Evolutionary conservation across 2,888 invertebrate genomes (phyloP).

Genomic region (Iphiclides podalirius): DNA sequence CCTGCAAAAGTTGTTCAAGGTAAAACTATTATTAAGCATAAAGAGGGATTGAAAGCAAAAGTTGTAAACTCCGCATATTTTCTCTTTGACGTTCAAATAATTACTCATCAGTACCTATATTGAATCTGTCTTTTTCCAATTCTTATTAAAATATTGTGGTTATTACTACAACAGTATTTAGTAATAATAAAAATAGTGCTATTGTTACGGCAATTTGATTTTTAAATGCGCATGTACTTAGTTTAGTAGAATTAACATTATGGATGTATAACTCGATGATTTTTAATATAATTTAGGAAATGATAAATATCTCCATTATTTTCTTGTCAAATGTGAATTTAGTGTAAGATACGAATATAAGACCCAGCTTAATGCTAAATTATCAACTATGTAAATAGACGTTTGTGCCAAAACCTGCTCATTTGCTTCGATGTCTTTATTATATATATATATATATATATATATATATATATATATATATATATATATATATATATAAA

Average conservation of each 20-base stretch:
- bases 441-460: no score
- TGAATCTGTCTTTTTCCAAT: background rate
- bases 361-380: slow-evolving; percentile 10
- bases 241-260: slow-evolving; percentile 8
- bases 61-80: no score
- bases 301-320: slow-evolving; percentile 9
- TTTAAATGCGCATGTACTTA: slow-evolving; percentile 21
- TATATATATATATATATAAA: no score
- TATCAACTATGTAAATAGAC: slow-evolving; percentile 13
- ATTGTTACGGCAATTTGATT: slow-evolving; percentile 4
- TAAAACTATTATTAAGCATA: no score
- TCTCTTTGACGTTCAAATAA: background rate
- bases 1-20: no score
- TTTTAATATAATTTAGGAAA: slow-evolving; percentile 7
- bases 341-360: slow-evolving; percentile 9
- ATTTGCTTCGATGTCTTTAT: slow-evolving; percentile 16
- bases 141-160: background rate
- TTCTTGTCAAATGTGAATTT: slow-evolving; percentile 2
- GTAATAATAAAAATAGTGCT: slow-evolving; percentile 1
- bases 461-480: no score
- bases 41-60: no score
- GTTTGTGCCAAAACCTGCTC: slow-evolving; percentile 21
- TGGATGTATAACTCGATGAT: slow-evolving; percentile 5
- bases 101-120: background rate
- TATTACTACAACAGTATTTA: background rate